These are phyloP conservation scores for Anarsia innoxiella DNA, from an alignment of 2,888 invertebrate species.

Conservation along the genomic window DNA sequence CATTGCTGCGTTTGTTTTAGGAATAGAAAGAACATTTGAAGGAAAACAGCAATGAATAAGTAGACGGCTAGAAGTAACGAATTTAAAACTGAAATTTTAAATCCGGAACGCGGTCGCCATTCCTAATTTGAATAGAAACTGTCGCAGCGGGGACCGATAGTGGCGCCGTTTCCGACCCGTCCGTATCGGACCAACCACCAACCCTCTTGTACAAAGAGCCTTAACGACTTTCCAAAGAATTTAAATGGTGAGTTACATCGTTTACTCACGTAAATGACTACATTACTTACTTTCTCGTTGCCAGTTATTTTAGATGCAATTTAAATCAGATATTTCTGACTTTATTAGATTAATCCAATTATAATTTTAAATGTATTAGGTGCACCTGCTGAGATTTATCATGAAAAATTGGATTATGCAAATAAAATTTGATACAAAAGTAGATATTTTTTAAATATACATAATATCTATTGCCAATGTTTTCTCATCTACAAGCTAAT, in stretches of 20 bases:
- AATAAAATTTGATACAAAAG: no score
- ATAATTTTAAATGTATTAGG: no score
- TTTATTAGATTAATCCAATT: no score
- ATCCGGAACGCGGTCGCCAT: slow-evolving; percentile 25
- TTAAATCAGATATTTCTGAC: no score
- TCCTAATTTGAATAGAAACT: slow-evolving; percentile 62
- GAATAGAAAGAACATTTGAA: background rate
- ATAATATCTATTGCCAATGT: no score
- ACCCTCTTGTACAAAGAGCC: slow-evolving; percentile 33
- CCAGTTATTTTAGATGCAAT: no score
- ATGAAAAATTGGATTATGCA: no score
- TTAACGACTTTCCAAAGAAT: slow-evolving; percentile 49
- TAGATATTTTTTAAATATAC: no score
- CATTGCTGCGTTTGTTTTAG: background rate
- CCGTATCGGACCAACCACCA: slow-evolving; percentile 40
- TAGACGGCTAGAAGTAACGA: slow-evolving; percentile 25
- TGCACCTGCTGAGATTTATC: no score
- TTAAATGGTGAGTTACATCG: slow-evolving; percentile 40
- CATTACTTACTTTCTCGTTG: slow-evolving; percentile 14
- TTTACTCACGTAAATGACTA: slow-evolving; percentile 40
- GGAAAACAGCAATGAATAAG: slow-evolving; percentile 25
- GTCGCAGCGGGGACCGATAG: slow-evolving; percentile 50
- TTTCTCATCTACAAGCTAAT: no score
- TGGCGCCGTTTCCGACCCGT: slow-evolving; percentile 48
- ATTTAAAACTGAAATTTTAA: slow-evolving; percentile 16